Evolutionary conservation across 2,113 vertebrate genomes (phyloP), one percentile per base, ranked within the genome.

Genomic region (Oceanodroma tethys): DNA sequence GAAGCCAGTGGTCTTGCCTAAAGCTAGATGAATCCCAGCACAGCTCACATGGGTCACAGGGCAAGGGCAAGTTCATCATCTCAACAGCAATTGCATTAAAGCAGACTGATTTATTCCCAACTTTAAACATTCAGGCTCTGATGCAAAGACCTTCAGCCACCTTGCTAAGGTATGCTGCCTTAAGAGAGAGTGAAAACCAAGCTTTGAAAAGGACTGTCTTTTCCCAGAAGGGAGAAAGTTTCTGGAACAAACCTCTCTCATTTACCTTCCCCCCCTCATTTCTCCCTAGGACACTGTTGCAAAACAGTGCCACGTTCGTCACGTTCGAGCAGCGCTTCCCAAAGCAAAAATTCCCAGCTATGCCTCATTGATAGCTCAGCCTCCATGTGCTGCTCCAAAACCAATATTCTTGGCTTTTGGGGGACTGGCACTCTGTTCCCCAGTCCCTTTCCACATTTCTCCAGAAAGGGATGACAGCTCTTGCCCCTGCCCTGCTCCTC

Each of bases 241-340:
- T 38, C 66, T 47, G 70, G 47, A 91, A 80, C 38, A 84, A 76
- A 30, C 2, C 7, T 43, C 17, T 75, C 48, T 58, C 65, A 10
- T 88, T 87, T 91, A 92, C 86, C 53, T 95, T 87, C 45, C 26
- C 76, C 79, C 40, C 32, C 50, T 87, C 71, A 59, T 91, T 97
- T 81, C 72, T 84, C 25, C 48, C 56, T 36, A 48, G 45, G 45
- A 48, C 34, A 3, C 68, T 84, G 55, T 89, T 94, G 90, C 95
- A 93, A 91, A 96, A 82, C 81, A 58, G 53, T 90, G 93, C 92
- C 96, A 93, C 48, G 19, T 95, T 90, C 75, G 62, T 93, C 58
- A 55, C 72, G 87, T 80, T 86, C 4, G 2, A 74, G 65, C 83
- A 60, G 63, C 3, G 1, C 84, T 85, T 91, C 94, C 93, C 94